Base-by-base conservation (phyloP, 2,797 vertebrate genomes). In the Sebastes melanostomus region DNA sequence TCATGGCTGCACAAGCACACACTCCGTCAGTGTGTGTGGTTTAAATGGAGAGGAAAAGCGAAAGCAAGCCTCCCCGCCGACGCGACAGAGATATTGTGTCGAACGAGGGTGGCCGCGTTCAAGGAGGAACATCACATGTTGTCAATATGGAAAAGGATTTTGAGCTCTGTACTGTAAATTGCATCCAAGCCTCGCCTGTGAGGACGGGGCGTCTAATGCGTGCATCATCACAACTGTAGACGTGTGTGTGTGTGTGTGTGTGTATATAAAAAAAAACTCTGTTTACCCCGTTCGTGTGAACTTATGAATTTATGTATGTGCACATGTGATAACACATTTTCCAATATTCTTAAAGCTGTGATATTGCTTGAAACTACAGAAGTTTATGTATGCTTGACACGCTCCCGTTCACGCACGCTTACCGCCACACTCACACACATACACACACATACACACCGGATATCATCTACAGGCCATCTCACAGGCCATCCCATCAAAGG, bases 401-500 rank as follows among this genome's bases (percentile, higher is more conserved):
- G 36, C 78, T 56, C 42, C 20, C 58, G 54, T 27, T 8, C 72
- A 46, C 63, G 56, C 75, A 46, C 18, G 16, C 58, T 25, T 4
- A 25, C 34, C 6, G 11, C 12, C 36, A 38, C 75, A 36, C 34
- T 12, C 36, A 38, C 36, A 5, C 36, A 76, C 77, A n/a, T n/a
- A 38, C 75, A 36, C 34, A 4, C 36, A 38, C 36, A 5, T 12
- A 76, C 77, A 38, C 76, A 67, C 81, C 24, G 56, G 86, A 89
- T 87, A 89, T 90, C 89, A 87, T 83, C 85, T 86, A 85, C 87
- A 86, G 88, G 89, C 89, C 89, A 91, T 91, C 91, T 91, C 89
- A 72, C 80, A 90, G 91, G 88, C 90, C 89, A 84, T 90, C 91
- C 91, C 91, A 93, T 93, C 93, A 95, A 93, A 94, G 90, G 61